These are phyloP conservation scores for Sebastes hubbsi DNA, from an alignment of 2,797 vertebrate species.

Conservation along the genomic window DNA sequence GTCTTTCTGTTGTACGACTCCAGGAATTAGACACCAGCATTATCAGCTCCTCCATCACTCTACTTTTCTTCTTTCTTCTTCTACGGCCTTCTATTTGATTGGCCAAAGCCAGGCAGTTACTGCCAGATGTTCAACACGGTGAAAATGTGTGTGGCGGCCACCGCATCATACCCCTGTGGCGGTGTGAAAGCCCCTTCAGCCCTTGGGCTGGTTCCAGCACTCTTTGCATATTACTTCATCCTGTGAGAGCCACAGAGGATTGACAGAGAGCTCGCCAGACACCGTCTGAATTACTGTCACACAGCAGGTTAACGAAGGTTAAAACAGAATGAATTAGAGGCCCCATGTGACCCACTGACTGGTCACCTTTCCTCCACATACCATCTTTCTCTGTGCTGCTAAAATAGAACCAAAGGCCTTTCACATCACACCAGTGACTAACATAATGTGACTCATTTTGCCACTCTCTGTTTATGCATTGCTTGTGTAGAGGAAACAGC, in stretches of 20 bases:
- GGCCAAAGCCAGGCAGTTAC: too few species aligned
- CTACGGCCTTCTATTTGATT: not conserved
- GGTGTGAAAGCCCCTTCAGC: not conserved
- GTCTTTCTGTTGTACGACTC: not conserved
- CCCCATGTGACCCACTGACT: not conserved
- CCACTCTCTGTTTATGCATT: not conserved
- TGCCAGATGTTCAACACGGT: too few species aligned
- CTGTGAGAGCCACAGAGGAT: not conserved
- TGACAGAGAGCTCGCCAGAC: not conserved
- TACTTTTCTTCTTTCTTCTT: not conserved
- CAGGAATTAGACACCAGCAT: too few species aligned
- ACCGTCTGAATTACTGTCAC: not conserved
- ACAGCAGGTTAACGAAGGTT: not conserved
- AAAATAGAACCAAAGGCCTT: constrained; percentile 41
- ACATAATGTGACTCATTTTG: not conserved
- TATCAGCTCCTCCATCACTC: not conserved
- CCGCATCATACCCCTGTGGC: not conserved
- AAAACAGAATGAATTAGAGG: not conserved
- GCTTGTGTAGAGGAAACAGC: not conserved
- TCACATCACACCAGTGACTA: not conserved
- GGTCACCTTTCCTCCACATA: constrained; percentile 44
- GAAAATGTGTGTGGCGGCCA: too few species aligned
- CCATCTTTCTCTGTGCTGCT: constrained; percentile 35
- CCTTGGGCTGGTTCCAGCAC: not conserved
- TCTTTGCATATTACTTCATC: not conserved